Base-by-base conservation (phyloP, 1,140 invertebrate species). In the Dendroctonus ponderosae region DNA sequence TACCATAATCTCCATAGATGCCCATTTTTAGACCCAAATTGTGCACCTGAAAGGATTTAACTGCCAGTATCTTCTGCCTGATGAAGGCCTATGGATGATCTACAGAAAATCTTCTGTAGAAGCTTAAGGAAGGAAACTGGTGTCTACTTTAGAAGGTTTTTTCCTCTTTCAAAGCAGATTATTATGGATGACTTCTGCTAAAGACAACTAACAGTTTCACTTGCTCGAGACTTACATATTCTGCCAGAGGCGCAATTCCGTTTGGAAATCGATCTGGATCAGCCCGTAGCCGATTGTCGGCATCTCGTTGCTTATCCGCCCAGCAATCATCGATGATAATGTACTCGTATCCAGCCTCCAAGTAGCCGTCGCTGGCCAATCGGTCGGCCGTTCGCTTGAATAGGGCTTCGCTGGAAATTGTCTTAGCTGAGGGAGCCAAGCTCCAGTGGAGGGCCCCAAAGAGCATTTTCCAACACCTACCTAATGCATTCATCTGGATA, bases 251-350 rank as follows among this genome's bases (percentile, higher is more conserved):
- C 74, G 89, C 88, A 65, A 96, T 91, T 38, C 93, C 93, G 76
- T 79, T 87, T 1, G 93, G 92, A 79, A 96, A 96, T 63, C 93
- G 80, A 44, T 84, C 75, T 14, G 82, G 82, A 78, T 94, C 90
- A 2, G 92, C 79, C 64, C 89, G 85, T 37, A 96, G 80, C 69
- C 83, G 83, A 7, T 88, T 85, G 15, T 85, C 76, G 15, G 75
- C 73, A 71, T 89, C 87, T 37, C 93, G 80, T 41, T 85, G 73
- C 63, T 85, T 85, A 49, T 88, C 86, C 67, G 89, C 75, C 92
- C 92, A 96, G 76, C 93, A 96, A 79, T 96, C 93, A 76, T 95
- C 93, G 60, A 96, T 88, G 63, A 89, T 91, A 3, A 95, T 82
- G 73, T 92, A 92, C 69, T 92, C 84, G 77, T 94, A 96, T 3